These are phyloP conservation scores for Luffia ferchaultella DNA, from an alignment of 2,888 invertebrate species.

Conservation along the genomic window DNA sequence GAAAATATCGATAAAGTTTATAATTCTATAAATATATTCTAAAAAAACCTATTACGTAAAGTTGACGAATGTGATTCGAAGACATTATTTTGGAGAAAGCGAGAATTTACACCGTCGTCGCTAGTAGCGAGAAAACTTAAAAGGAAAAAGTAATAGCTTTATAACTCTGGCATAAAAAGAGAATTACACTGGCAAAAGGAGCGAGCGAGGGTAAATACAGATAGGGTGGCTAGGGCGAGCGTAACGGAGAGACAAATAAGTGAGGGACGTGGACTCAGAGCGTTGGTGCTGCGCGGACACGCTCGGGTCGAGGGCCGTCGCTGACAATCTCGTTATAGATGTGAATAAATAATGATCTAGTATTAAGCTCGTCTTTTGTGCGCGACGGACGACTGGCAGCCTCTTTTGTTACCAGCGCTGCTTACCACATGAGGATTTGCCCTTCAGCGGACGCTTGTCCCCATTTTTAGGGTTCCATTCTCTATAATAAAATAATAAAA, in stretches of 20 bases:
- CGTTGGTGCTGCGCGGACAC: constrained; percentile 7
- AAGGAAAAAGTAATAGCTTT: constrained; percentile 39
- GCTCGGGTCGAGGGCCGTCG: constrained; percentile 33
- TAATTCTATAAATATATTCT: too few species aligned
- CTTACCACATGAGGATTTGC: constrained; percentile 49
- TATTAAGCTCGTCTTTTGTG: constrained; percentile 46
- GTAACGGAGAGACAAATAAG: constrained; percentile 26
- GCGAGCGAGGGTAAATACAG: constrained; percentile 41
- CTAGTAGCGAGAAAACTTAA: constrained; percentile 22
- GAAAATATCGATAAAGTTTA: too few species aligned
- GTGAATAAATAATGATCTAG: constrained; percentile 63
- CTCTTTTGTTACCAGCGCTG: constrained; percentile 31
- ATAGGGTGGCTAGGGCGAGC: constrained; percentile 29
- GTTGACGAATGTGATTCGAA: too few species aligned
- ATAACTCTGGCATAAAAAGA: constrained; percentile 34
- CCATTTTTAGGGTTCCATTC: too few species aligned
- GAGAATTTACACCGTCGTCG: too few species aligned
- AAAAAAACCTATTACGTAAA: too few species aligned
- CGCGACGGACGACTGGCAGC: constrained; percentile 25
- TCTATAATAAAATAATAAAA: too few species aligned
- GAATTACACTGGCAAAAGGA: constrained; percentile 40
- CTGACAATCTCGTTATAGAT: constrained; percentile 61
- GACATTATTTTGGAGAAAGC: too few species aligned
- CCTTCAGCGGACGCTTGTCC: constrained; percentile 33
- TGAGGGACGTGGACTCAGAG: constrained; percentile 23